These are phyloP conservation scores for Nerophis lumbriciformis DNA, from an alignment of 2,113 vertebrate genomes.

Conservation along the genomic window DNA sequence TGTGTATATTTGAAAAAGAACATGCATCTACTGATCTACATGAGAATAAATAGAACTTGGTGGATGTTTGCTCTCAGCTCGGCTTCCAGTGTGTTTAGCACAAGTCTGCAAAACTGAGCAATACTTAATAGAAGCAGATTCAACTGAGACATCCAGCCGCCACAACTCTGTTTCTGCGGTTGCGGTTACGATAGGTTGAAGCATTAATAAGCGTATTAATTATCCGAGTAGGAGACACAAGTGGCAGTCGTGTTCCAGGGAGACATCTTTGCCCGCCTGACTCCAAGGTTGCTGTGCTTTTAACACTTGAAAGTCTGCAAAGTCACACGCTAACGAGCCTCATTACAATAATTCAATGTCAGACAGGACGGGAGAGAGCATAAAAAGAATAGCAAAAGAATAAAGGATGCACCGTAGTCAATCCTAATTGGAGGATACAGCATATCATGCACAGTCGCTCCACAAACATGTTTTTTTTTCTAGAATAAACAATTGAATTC, in stretches of 20 bases:
- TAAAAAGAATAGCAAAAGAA: slow-evolving; percentile 4
- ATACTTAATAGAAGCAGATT: background rate
- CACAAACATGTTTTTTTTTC: slow-evolving; percentile 7
- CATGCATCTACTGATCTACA: too few species aligned
- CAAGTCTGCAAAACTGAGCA: too few species aligned
- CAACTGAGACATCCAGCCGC: slow-evolving; percentile 42
- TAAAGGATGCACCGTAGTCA: background rate
- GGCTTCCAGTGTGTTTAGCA: too few species aligned
- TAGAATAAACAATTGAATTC: slow-evolving; percentile 8
- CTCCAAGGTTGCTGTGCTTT: slow-evolving; percentile 44
- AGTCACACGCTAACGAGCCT: slow-evolving; percentile 45
- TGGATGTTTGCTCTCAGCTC: too few species aligned
- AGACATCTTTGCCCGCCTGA: slow-evolving; percentile 36
- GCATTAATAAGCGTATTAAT: slow-evolving; percentile 68
- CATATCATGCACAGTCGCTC: background rate
- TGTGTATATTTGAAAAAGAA: too few species aligned
- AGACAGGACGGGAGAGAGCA: slow-evolving; percentile 15
- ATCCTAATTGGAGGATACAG: background rate
- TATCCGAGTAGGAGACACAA: slow-evolving; percentile 55
- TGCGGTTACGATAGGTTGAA: slow-evolving; percentile 47
- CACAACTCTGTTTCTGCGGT: slow-evolving; percentile 9
- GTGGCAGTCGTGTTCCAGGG: slow-evolving; percentile 33
- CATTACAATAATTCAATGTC: slow-evolving; percentile 60
- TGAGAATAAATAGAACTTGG: too few species aligned
- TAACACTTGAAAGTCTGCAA: slow-evolving; percentile 27